phyloP scores from a whole-genome alignment of 2,888 invertebrate species.

The Atherix ibis region DNA sequence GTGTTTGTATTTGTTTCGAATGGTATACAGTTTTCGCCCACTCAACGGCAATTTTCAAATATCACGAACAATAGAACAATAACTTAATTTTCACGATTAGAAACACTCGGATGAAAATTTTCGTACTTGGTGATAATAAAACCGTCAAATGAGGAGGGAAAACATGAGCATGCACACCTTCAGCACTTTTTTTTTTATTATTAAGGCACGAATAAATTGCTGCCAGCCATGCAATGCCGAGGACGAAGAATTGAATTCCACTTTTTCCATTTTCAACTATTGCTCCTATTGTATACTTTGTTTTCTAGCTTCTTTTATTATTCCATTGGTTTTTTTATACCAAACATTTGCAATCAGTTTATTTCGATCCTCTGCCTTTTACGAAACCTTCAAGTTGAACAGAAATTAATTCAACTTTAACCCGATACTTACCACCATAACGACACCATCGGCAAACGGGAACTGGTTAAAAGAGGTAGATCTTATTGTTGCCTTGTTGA shows the following conservation, averaged over 20 bases:
- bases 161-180: neutral
- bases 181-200: neutral
- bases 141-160: neutral
- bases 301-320: no score
- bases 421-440: no score
- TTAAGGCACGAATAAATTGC: neutral
- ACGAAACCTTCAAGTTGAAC: no score
- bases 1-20: neutral
- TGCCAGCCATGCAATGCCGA: neutral
- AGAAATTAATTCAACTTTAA: no score
- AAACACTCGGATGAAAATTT: slow-evolving; percentile 3
- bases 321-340: neutral
- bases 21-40: no score
- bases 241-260: no score
- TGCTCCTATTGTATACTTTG: no score
- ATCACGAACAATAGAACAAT: slow-evolving; percentile 3
- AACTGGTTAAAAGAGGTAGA: no score
- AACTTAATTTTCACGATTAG: slow-evolving; percentile 9
- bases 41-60: no score
- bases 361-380: neutral
- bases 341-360: neutral
- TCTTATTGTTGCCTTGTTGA: no score
- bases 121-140: neutral
- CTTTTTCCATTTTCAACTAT: no score
- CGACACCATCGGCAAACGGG: no score